Conservation (phyloP, 2,113 vertebrate species). For the Macrotis lagotis region DNA sequence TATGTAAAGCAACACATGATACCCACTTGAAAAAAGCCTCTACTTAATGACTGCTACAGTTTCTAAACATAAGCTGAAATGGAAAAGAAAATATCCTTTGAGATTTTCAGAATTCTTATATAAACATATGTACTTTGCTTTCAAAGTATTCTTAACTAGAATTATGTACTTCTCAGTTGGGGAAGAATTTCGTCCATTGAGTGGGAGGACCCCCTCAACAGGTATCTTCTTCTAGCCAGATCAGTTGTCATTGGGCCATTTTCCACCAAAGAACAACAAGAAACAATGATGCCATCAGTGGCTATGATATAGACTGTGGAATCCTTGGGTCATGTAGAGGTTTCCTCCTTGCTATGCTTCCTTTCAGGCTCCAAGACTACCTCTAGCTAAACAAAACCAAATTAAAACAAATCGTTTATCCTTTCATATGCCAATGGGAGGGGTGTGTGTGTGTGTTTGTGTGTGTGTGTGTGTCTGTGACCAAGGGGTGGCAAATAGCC, state of each 20-base stretch:
- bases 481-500: neutral
- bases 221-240: neutral
- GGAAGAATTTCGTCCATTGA: neutral
- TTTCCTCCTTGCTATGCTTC: slow-evolving; percentile 24
- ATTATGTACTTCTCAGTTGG: slow-evolving; percentile 27
- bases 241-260: neutral
- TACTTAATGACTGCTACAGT: slow-evolving; percentile 53
- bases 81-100: slow-evolving; percentile 35
- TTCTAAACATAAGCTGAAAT: slow-evolving; percentile 58
- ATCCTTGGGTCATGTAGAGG: neutral
- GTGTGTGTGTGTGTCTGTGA: neutral
- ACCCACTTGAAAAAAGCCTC: slow-evolving; percentile 62
- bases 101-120: slow-evolving; percentile 25
- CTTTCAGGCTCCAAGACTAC: slow-evolving; percentile 34
- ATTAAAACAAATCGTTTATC: slow-evolving; percentile 5
- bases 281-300: neutral
- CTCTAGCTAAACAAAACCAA: neutral
- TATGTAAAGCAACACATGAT: slow-evolving; percentile 62
- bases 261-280: neutral
- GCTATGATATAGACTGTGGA: neutral
- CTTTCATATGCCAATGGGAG: neutral
- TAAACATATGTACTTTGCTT: slow-evolving; percentile 47
- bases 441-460: neutral
- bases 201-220: neutral
- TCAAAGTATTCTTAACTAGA: slow-evolving; percentile 40